Base-by-base conservation (phyloP, 2,113 vertebrate genomes). In the Glaucidium brasilianum region DNA sequence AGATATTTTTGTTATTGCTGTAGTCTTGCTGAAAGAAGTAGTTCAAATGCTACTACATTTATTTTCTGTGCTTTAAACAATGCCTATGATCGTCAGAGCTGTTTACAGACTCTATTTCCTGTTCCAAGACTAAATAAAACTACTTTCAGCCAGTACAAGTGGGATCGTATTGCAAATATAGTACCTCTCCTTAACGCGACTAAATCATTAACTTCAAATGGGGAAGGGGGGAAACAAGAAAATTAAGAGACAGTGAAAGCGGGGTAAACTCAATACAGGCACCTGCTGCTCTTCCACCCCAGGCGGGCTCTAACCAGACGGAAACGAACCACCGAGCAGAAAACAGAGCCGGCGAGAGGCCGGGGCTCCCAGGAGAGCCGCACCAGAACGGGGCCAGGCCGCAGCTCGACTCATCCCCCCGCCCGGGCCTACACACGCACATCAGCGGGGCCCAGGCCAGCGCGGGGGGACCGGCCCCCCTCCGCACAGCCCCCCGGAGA, bases 261-360 rank as follows among this genome's bases (percentile, higher is more conserved):
- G 8, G 27, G 11, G 1, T 32, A 26, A 75, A 29, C 26, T 32
- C 25, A 5, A 8, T 4, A 8, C 25, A 14, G 35, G 62, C 96
- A 95, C 94, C 97, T 96, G 95, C 95, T 39, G 26, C 32, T 43
- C 76, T 20, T 22, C 13, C 68, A 45, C 2, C 45, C 47, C 55
- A 5, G 68, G 10, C 27, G 30, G 41, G 64, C 75, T 64, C 20
- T 7, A 22, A 64, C 26, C 49, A 18, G 23, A 11, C 37, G 37
- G 49, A 73, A 68, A 37, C 16, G 52, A 26, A 17, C 12, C 45
- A 9, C 52, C 22, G 67, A 56, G 49, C 35, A 56, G 20, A 30
- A 19, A 77, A 8, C 12, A 19, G 69, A 85, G 81, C 35, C 29
- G 3, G 20, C 76, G 35, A 58, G n/a, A 43, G 63, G 47, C 82